Conservation (phyloP, 1,140 invertebrate species). For the Anoplophora glabripennis region DNA sequence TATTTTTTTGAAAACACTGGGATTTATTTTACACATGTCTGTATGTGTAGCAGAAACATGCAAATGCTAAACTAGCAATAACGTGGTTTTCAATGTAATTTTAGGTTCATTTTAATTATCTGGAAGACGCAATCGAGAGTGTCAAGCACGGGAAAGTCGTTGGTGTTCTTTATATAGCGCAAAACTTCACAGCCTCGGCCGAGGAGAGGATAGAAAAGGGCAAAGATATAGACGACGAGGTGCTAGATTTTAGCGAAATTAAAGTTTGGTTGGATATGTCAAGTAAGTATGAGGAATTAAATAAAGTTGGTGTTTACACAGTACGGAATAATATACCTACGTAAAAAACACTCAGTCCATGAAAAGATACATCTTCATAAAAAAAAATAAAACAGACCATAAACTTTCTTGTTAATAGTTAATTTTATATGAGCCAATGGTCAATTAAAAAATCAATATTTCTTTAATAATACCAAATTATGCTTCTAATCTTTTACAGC, state of each 20-base stretch:
- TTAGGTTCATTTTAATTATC: conserved; percentile 50
- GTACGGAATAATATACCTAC: too few relatives aligned
- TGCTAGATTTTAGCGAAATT: conserved; percentile 59
- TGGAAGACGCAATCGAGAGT: conserved; percentile 58
- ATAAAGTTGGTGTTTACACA: too few relatives aligned
- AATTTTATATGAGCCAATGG: too few relatives aligned
- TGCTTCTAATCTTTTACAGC: too few relatives aligned
- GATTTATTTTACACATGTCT: not conserved
- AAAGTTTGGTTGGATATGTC: conserved; percentile 69
- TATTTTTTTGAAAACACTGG: not conserved
- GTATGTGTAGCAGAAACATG: not conserved
- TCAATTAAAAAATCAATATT: too few relatives aligned
- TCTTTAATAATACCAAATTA: too few relatives aligned
- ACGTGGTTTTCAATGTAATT: not conserved
- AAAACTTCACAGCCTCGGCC: conserved; percentile 72
- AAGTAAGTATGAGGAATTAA: conserved; percentile 60
- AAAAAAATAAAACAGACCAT: too few relatives aligned
- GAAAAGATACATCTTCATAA: too few relatives aligned
- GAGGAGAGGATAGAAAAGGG: conserved; percentile 57
- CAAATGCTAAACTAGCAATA: not conserved
- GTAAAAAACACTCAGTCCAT: too few relatives aligned
- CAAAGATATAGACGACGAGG: conserved; percentile 48
- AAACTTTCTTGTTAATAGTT: too few relatives aligned
- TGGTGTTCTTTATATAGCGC: conserved; percentile 68
- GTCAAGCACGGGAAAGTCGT: conserved; percentile 62